Percentiles rank a stretch among this genome's conserved stretches.
Conservation (phyloP, 2,888 invertebrate species). For the Lampropteryx suffumata region DNA sequence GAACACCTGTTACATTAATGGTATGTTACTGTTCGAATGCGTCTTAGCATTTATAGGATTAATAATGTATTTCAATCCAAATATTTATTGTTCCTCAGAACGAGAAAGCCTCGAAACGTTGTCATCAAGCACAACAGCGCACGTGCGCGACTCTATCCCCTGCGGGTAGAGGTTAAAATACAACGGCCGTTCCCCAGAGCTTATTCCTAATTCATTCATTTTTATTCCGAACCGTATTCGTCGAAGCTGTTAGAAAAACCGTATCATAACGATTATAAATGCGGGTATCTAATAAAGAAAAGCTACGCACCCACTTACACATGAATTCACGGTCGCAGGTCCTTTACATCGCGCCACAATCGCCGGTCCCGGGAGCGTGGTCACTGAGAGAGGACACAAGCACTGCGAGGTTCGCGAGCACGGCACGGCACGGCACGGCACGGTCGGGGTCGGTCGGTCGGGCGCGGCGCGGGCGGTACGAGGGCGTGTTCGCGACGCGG, state of each 20-base stretch:
- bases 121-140: constrained; percentile 59
- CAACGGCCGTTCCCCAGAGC: constrained; percentile 49
- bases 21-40: constrained; percentile 32
- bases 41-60: constrained; percentile 29
- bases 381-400: constrained; percentile 82
- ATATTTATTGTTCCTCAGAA: constrained; percentile 48
- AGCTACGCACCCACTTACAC: constrained; percentile 78
- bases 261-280: constrained; percentile 49
- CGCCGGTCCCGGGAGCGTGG: constrained; percentile 87
- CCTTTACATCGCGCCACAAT: constrained; percentile 83
- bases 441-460: constrained; percentile 46
- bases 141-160: constrained; percentile 69
- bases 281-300: constrained; percentile 54
- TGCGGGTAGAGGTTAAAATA: constrained; percentile 67
- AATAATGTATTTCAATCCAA: constrained; percentile 33
- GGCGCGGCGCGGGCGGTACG: constrained; percentile 39
- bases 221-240: constrained; percentile 60
- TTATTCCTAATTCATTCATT: constrained; percentile 68
- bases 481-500: constrained; percentile 44
- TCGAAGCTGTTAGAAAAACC: constrained; percentile 59
- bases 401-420: constrained; percentile 63
- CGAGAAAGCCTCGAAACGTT: constrained; percentile 47
- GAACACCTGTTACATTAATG: constrained; percentile 71
- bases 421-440: constrained; percentile 45
- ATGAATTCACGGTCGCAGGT: constrained; percentile 75